Percentiles rank a stretch among this genome's conserved stretches.
Conservation (phyloP, 2,113 vertebrate genomes). For the Trichechus manatus region DNA sequence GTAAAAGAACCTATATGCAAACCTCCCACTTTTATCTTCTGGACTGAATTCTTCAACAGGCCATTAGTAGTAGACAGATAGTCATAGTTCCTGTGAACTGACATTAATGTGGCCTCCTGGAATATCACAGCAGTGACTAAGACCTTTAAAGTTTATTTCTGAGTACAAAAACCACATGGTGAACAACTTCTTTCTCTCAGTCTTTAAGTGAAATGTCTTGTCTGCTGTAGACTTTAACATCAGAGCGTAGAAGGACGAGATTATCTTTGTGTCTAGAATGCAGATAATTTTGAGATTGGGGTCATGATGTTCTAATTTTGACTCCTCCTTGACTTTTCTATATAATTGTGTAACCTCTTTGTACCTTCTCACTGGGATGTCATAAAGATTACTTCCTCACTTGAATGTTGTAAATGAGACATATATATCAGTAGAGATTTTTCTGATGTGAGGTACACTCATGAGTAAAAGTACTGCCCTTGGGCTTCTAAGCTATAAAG, state of each 20-base stretch:
- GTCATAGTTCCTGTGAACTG: neutral
- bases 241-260: neutral
- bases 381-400: constrained; percentile 43
- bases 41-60: neutral
- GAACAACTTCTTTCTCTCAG: neutral
- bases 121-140: neutral
- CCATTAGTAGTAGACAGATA: neutral
- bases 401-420: constrained; percentile 58
- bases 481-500: constrained; percentile 74
- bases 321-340: constrained; percentile 37
- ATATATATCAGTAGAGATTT: neutral
- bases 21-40: neutral
- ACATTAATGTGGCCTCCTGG: neutral
- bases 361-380: neutral
- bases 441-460: constrained; percentile 52
- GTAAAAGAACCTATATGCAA: neutral
- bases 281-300: neutral
- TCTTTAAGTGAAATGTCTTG: constrained; percentile 21
- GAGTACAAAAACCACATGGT: neutral
- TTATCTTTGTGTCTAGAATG: constrained; percentile 41
- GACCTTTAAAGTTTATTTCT: neutral
- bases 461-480: constrained; percentile 70
- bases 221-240: neutral
- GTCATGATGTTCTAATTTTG: neutral
- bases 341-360: constrained; percentile 59